Conservation (phyloP, 2,113 vertebrate species). For the Garra rufa region DNA sequence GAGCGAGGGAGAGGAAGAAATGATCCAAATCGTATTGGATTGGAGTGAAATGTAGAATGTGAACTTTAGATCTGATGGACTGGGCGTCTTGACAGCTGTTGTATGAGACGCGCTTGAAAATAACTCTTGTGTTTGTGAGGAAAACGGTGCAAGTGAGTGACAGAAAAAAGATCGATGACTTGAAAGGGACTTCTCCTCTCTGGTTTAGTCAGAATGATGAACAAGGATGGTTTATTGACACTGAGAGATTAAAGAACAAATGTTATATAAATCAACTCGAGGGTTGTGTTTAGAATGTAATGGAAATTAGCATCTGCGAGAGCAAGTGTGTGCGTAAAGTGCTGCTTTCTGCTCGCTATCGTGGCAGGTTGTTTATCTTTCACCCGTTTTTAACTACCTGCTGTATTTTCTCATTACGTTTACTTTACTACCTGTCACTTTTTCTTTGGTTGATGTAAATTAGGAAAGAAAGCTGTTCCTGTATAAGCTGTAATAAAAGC, state of each 20-base stretch:
- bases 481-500: conserved; percentile 18
- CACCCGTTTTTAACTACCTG: conserved; percentile 42
- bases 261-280: conserved; percentile 45
- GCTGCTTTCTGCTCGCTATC: conserved; percentile 15
- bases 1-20: background rate
- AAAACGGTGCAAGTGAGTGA: conserved; percentile 9
- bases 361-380: conserved; percentile 46
- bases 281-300: conserved; percentile 29
- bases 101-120: conserved; percentile 29
- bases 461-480: conserved; percentile 30
- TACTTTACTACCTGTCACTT: conserved; percentile 45
- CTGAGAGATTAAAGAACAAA: conserved; percentile 48
- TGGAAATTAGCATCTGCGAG: conserved; percentile 28
- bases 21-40: conserved; percentile 35
- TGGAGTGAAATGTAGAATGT: conserved; percentile 34
- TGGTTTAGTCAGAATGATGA: conserved; percentile 38
- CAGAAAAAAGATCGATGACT: conserved; percentile 37
- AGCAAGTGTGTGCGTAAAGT: conserved; percentile 22
- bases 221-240: conserved; percentile 44
- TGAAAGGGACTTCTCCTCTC: conserved; percentile 22
- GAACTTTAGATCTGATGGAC: conserved; percentile 44
- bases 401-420: conserved; percentile 43
- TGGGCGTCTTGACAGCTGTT: conserved; percentile 25
- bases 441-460: conserved; percentile 38
- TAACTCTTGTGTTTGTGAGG: conserved; percentile 23